Conservation (phyloP, 2,888 invertebrate species). For the Leptopilina drosophilae region DNA sequence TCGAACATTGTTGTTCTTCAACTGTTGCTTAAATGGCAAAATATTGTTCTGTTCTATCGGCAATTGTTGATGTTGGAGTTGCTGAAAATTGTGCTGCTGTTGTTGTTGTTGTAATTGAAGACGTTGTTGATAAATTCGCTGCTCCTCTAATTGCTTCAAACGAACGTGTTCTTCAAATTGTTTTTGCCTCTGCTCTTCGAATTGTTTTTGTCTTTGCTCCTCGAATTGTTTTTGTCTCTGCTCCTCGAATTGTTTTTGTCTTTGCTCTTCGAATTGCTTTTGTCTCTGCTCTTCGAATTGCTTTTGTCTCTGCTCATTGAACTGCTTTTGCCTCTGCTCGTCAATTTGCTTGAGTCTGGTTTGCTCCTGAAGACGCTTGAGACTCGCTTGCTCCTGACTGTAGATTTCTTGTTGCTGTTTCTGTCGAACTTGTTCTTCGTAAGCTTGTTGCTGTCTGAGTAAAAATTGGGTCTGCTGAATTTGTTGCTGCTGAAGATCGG, state of each 20-base stretch:
- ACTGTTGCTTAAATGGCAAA: constrained; percentile 59
- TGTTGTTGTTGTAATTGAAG: constrained; percentile 56
- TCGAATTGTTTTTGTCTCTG: constrained; percentile 75
- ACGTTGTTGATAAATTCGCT: constrained; percentile 71
- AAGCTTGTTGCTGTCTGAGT: constrained; percentile 82
- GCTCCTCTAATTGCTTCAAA: constrained; percentile 70
- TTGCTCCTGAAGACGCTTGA: constrained; percentile 68
- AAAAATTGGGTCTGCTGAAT: constrained; percentile 84
- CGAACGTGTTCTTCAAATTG: constrained; percentile 73
- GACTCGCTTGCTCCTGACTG: constrained; percentile 67
- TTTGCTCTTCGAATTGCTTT: constrained; percentile 74
- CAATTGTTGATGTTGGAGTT: constrained; percentile 56
- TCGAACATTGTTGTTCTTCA: constrained; percentile 62
- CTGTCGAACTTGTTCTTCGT: constrained; percentile 78
- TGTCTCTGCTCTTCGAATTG: constrained; percentile 59
- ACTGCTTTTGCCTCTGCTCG: constrained; percentile 62
- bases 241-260: constrained; percentile 68
- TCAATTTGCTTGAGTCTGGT: constrained; percentile 62
- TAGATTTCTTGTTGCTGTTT: constrained; percentile 72
- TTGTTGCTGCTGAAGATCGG: constrained; percentile 82
- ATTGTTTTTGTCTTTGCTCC: constrained; percentile 66
- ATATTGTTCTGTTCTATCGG: constrained; percentile 63
- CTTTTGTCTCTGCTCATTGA: constrained; percentile 73
- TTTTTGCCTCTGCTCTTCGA: constrained; percentile 73
- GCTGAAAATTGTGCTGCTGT: constrained; percentile 58